phyloP scores from a whole-genome alignment of 2,113 vertebrate species.

The Hemiscyllium ocellatum region DNA sequence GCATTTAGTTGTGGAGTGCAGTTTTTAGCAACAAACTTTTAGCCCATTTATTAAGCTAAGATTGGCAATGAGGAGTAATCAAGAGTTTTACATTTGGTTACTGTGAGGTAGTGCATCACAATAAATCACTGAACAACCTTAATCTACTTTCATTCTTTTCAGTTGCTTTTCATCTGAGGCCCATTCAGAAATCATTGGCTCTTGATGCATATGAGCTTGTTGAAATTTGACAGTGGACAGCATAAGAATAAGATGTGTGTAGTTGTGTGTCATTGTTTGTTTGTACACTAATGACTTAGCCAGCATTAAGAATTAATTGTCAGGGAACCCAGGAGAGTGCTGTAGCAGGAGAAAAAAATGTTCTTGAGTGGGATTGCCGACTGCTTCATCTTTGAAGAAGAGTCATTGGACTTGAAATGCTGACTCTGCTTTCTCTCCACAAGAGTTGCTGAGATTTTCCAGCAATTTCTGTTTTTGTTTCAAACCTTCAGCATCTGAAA shows the following conservation, averaged over 20 bases:
- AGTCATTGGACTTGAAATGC: too few species aligned
- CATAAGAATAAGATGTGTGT: background rate
- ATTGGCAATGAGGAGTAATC: background rate
- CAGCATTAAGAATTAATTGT: background rate
- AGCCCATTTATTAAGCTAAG: background rate
- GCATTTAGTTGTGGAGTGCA: background rate
- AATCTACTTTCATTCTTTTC: background rate
- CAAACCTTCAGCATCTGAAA: too few species aligned
- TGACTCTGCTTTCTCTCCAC: too few species aligned
- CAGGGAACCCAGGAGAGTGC: background rate
- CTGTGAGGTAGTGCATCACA: background rate
- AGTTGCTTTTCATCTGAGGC: background rate
- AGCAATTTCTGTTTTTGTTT: too few species aligned
- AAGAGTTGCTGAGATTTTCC: too few species aligned
- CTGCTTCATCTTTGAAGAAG: too few species aligned
- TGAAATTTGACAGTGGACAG: background rate
- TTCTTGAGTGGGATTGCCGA: too few species aligned
- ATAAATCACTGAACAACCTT: background rate
- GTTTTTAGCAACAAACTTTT: background rate
- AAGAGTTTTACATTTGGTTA: background rate
- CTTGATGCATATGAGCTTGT: background rate
- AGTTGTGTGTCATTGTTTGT: background rate
- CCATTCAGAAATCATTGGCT: background rate
- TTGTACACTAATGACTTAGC: background rate
- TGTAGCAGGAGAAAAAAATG: too few species aligned